Base-by-base conservation (phyloP, 2,888 invertebrate genomes). In the Megalurothrips usitatus region DNA sequence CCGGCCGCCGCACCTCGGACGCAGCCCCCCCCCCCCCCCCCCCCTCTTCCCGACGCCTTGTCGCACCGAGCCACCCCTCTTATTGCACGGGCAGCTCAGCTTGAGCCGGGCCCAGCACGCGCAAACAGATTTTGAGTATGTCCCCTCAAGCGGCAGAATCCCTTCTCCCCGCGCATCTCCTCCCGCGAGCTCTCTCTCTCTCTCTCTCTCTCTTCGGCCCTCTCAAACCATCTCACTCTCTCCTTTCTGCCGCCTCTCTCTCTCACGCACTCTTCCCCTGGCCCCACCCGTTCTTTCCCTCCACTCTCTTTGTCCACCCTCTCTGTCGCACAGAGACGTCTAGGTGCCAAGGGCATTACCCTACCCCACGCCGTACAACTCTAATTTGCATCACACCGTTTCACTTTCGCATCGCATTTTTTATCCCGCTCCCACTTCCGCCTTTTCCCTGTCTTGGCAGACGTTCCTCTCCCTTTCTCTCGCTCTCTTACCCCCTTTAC, bases 331-430 rank as follows among this genome's bases (percentile, higher is more conserved):
- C 2, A 43, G 34, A 43, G n/a, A n/a, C n/a, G n/a, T n/a, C n/a
- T n/a, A n/a, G 34, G 34, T 43, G 34, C 34, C 34, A 43, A 43
- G 58, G 17, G 58, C 58, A 58, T 58, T 58, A 58, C 17, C 58
- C 58, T 19, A 17, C 6, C 6, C 58, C 58, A 17, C 58, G 58
- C 14, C 58, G 58, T 58, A 58, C 58, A 58, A 58, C 58, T 58
- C 58, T 58, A 58, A 58, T 58, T 58, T 58, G 58, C 58, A 58
- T 58, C 58, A 6, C 58, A 19, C 58, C 58, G 58, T 58, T 58
- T 58, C 58, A 58, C 58, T 58, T 58, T 58, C 58, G 58, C 58
- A 58, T 58, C 58, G 58, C 58, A 58, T 58, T 58, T 58, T 58
- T 58, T 58, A 58, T 58, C 58, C 58, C 58, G 34, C 34, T 43